These are phyloP conservation scores for Catharus minimus DNA, from an alignment of 2,113 vertebrate genomes.

Conservation along the genomic window DNA sequence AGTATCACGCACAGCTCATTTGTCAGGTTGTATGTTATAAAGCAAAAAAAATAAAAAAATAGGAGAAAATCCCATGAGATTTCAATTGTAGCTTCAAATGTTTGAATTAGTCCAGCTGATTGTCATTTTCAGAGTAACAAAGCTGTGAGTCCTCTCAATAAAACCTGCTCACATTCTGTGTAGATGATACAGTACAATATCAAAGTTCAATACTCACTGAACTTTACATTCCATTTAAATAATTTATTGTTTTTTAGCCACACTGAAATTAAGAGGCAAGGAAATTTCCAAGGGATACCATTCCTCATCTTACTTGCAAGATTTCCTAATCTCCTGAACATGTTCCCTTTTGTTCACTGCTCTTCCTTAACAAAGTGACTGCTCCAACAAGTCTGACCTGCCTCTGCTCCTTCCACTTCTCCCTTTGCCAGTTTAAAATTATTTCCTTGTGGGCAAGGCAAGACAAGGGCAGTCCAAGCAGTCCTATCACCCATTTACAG, in stretches of 20 bases:
- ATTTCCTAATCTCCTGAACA: neutral
- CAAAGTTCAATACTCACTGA: neutral
- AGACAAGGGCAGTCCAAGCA: neutral
- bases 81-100: neutral
- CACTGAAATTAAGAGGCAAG: neutral
- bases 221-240: neutral
- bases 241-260: neutral
- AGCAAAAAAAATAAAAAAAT: neutral
- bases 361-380: neutral
- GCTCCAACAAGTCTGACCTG: neutral
- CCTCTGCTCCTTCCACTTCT: neutral
- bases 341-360: neutral
- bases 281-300: neutral
- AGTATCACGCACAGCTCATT: neutral
- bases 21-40: neutral
- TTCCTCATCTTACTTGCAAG: neutral
- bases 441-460: neutral
- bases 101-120: neutral
- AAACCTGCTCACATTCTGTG: neutral
- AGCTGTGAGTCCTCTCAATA: neutral
- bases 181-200: neutral
- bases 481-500: neutral
- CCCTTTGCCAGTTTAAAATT: neutral
- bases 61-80: fast-evolving
- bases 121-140: neutral